Base-by-base conservation (phyloP, 92 coral and sea anemone genomes). In the Galaxea fascicularis region DNA sequence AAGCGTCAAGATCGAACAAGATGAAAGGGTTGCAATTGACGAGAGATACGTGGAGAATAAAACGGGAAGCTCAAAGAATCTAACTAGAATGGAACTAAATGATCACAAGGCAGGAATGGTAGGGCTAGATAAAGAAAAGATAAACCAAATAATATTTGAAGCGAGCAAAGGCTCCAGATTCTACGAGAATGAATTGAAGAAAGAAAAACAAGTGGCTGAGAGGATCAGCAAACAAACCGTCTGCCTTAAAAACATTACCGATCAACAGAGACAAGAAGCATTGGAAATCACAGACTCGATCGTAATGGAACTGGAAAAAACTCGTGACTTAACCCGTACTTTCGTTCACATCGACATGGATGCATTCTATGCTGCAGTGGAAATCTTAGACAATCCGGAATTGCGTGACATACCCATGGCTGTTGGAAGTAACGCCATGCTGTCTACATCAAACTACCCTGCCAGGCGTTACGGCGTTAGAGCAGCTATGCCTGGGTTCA, bases 401-500 rank as follows among this genome's bases (percentile, higher is more conserved):
- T 84, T 97, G 86, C 90, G 89, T 78, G 93, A 92, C 86, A 97
- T 89, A 60, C 98, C 99, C 6, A 97, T 97, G 99, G 99, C 98
- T 9, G 99, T 97, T 2, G 99, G 99, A 14, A 79, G 94, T 56
- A 91, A 73, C 35, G 93, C 94, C 11, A 97, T 97, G 99, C 68
- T 97, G 70, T 97, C 95, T 9, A 97, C 99, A 8, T 97, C 99
- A 28, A 97, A 97, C 87, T 97, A 97, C 60, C 82, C 92, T 1
- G 99, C 99, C 10, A 92, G 99, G 65, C 87, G 95, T 68, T 97
- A 72, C 78, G 99, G 99, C 16, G 99, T 97, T 14, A 87, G 99
- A 45, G 99, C 99, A 10, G 99, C 97, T 8, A 97, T 97, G 99
- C 99, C 99, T 13, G 99, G 99, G n/a, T 97, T 97, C 68, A 97